These are phyloP conservation scores for Drosophila multiciliata DNA, from an alignment of 2,888 invertebrate genomes.

Conservation along the genomic window DNA sequence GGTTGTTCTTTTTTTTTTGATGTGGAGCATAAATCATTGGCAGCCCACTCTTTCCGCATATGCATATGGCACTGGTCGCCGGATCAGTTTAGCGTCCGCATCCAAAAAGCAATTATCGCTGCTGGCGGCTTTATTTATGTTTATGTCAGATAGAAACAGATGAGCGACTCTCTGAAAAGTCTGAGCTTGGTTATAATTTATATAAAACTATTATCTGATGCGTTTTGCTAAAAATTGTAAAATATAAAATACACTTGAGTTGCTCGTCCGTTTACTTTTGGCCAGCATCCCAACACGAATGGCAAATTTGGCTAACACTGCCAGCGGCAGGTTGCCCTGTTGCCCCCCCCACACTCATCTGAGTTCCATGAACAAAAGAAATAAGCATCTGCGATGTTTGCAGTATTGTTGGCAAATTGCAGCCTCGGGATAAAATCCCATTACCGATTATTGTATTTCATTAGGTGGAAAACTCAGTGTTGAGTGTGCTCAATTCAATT, in stretches of 20 bases:
- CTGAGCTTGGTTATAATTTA: background rate
- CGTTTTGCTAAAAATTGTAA: background rate
- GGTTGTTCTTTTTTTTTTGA: constrained; percentile 11
- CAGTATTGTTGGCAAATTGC: constrained; percentile 37
- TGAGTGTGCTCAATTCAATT: constrained; percentile 4
- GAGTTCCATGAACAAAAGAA: constrained; percentile 33
- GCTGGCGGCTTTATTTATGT: constrained; percentile 39
- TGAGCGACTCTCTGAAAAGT: constrained; percentile 1
- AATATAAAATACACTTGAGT: constrained; percentile 1
- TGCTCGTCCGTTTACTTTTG: constrained; percentile 5
- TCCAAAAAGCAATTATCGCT: constrained; percentile 18
- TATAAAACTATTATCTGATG: constrained; percentile 5
- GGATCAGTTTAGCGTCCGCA: background rate
- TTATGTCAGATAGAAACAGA: constrained; percentile 10
- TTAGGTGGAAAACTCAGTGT: constrained; percentile 26
- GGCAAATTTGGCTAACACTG: constrained; percentile 1
- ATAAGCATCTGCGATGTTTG: constrained; percentile 18
- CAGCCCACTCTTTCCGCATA: constrained; percentile 7
- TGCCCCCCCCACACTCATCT: constrained; percentile 13
- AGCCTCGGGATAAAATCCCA: constrained; percentile 36
- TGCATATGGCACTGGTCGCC: background rate
- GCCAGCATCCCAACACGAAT: background rate
- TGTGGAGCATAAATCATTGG: constrained; percentile 27
- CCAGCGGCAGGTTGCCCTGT: constrained; percentile 7
- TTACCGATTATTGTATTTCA: constrained; percentile 42